Evolutionary conservation across 64 coral and sea anemone genomes (phyloP), one percentile per base, ranked within the genome.

Genomic region (Montipora capricornis): DNA sequence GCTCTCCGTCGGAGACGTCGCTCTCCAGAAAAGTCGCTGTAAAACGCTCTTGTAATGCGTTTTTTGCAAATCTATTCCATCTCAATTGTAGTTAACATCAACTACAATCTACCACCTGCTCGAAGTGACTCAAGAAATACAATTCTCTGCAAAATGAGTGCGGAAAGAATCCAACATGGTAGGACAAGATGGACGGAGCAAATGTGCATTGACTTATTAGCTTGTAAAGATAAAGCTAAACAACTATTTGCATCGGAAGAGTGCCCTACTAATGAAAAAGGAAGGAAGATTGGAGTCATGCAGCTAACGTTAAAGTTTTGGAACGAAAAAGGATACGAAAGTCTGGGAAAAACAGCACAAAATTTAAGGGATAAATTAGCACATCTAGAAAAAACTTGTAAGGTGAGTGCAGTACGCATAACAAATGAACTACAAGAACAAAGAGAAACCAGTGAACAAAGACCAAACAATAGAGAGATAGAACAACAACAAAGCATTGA

Each of bases 31-130:
- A 57, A 57, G 5, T 57, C 11, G 24, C 44, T 12, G 2, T 44
- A 13, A 86, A 15, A 86, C 20, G 62, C 61, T 86, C 82, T 24
- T 86, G 24, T 68, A 47, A 86, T 86, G 60, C 82, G 37, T 86
- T 86, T 86, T 37, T 46, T 86, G 60, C 61, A 68, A 22, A 53
- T 86, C 5, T 47, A 10, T 29, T 46, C 61, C 61, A 22, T 87
- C 64, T 45, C 71, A 45, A 8, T 87, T 47, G 83, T 87, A 87
- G 61, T 87, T 87, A 87, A 47, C 26, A 67, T 17, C 46, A 44
- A 87, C 83, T 87, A 87, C 61, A 87, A 87, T 45, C 83, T 87
- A 87, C 64, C 83, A 44, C 83, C 83, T 62, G 61, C 83, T 87
- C 83, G 29, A 45, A 26, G 61, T 24, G 29, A 15, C 61, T 68